Conservation (phyloP, 2,797 vertebrate species). For the Leptodactylus fallax region DNA sequence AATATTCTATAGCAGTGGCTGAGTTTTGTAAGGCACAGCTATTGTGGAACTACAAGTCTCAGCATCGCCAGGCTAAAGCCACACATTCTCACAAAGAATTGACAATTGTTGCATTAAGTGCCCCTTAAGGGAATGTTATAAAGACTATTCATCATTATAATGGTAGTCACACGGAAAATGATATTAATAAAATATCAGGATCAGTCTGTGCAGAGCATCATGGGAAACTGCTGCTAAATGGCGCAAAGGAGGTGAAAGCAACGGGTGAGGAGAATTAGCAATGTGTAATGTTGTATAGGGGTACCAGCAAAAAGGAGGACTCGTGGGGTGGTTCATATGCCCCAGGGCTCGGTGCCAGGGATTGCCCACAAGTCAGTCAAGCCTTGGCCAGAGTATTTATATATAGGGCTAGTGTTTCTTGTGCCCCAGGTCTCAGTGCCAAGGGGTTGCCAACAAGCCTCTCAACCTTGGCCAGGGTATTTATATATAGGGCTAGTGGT, state of each 20-base stretch:
- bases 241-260: no score
- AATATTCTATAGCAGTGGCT: neutral
- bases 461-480: no score
- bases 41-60: neutral
- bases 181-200: no score
- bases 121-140: neutral
- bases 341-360: neutral
- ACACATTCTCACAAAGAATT: neutral
- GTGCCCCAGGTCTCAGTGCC: no score
- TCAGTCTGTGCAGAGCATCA: neutral
- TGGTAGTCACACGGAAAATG: neutral
- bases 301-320: neutral
- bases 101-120: conserved; percentile 6
- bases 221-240: neutral
- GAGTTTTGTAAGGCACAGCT: neutral
- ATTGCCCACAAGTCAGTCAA: no score
- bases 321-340: neutral
- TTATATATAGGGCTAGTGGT: no score
- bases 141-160: neutral
- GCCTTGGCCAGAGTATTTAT: no score
- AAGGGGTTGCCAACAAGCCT: no score
- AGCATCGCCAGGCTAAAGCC: neutral
- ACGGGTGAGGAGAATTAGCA: no score
- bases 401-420: no score
- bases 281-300: no score